A percentile compares a stretch with the other conserved stretches of the same genome.
phyloP scores from a whole-genome alignment of 2,888 invertebrate species.

The Vandiemenella viatica region DNA sequence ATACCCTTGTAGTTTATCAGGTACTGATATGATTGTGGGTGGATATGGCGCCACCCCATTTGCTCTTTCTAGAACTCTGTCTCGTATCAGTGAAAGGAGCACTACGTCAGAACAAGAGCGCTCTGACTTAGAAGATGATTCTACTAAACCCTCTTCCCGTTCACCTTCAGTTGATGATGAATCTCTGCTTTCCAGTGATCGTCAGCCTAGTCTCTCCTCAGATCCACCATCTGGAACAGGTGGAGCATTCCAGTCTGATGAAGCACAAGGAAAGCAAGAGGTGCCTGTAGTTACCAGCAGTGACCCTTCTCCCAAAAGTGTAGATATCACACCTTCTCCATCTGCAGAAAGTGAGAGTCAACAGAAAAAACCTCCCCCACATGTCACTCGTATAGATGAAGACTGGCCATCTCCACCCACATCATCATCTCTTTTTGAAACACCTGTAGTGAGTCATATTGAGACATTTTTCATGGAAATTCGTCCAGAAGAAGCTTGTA shows the following conservation, averaged over 20 bases:
- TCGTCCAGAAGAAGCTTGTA: slow-evolving; percentile 61
- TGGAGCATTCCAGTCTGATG: not conserved
- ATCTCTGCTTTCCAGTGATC: slow-evolving; percentile 68
- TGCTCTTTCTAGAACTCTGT: slow-evolving; percentile 59
- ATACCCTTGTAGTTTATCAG: slow-evolving; percentile 45
- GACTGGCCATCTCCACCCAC: slow-evolving; percentile 67
- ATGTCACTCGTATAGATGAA: slow-evolving; percentile 57
- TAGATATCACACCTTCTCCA: not conserved
- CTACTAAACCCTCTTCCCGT: slow-evolving; percentile 69
- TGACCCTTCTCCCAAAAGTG: not conserved
- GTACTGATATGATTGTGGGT: slow-evolving; percentile 45
- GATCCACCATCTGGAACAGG: slow-evolving; percentile 57
- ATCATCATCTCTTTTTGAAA: slow-evolving; percentile 50
- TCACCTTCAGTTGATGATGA: slow-evolving; percentile 75
- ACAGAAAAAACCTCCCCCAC: slow-evolving; percentile 43
- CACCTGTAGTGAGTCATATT: slow-evolving; percentile 57
- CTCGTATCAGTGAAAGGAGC: slow-evolving; percentile 74
- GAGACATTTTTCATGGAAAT: slow-evolving; percentile 66
- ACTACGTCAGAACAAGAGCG: slow-evolving; percentile 74
- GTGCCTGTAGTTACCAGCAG: slow-evolving; percentile 12
- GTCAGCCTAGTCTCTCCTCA: slow-evolving; percentile 70
- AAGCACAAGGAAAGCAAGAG: slow-evolving; percentile 15
- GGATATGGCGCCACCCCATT: slow-evolving; percentile 46
- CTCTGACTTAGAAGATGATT: slow-evolving; percentile 45
- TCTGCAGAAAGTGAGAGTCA: slow-evolving; percentile 12